phyloP scores from a whole-genome alignment of 2,113 vertebrate genomes.

The Bothrops jararaca region DNA sequence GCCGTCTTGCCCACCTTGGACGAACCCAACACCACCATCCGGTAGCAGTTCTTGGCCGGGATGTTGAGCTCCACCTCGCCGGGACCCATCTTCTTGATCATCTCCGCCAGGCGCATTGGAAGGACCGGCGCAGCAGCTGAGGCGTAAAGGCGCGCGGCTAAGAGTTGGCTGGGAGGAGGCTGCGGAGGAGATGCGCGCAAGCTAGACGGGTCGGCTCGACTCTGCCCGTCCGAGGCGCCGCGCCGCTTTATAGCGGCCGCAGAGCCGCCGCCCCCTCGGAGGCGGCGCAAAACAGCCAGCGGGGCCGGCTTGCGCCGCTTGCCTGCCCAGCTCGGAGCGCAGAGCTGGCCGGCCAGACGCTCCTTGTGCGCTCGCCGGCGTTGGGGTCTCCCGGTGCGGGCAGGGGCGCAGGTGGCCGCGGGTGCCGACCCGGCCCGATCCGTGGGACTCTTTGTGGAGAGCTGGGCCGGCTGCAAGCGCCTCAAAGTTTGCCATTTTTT shows the following conservation, averaged over 20 bases:
- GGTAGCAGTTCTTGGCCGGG: slow-evolving; percentile 93
- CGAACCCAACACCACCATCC: slow-evolving; percentile 96
- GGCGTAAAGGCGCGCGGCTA: background rate
- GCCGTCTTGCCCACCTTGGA: slow-evolving; percentile 98
- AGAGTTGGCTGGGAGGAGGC: background rate
- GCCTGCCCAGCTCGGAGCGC: background rate
- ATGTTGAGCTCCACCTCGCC: slow-evolving; percentile 86
- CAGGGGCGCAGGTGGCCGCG: background rate
- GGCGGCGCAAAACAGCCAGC: background rate
- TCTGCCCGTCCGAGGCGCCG: background rate
- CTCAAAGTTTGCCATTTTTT: background rate
- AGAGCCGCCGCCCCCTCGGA: slow-evolving; percentile 26
- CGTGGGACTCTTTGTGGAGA: background rate
- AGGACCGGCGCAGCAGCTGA: slow-evolving; percentile 24
- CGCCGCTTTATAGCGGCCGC: slow-evolving; percentile 53
- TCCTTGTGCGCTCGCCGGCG: background rate
- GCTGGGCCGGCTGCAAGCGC: background rate
- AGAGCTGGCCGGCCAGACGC: background rate
- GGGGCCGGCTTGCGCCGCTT: background rate
- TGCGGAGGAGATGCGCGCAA: background rate
- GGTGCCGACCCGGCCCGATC: background rate
- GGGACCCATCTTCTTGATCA: slow-evolving; percentile 96
- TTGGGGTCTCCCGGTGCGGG: background rate
- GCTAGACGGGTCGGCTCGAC: background rate
- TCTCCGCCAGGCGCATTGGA: slow-evolving; percentile 74